Conservation (phyloP, 2,797 vertebrate genomes). For the Phyllotis vaccarum region DNA sequence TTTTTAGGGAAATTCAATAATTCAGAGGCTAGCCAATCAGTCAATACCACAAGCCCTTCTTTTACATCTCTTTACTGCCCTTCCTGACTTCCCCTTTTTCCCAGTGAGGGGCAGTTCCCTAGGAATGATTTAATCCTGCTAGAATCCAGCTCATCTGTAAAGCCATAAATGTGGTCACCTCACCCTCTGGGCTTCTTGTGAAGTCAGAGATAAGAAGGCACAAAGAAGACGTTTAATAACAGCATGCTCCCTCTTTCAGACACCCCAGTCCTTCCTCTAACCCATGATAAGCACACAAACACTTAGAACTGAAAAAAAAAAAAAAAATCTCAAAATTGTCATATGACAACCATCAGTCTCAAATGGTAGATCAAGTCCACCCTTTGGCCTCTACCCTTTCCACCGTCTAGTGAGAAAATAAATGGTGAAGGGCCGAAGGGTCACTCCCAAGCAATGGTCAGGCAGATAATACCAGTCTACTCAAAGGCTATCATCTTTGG, state of each 20-base stretch:
- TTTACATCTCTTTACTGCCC: background rate
- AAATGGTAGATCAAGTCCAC: background rate
- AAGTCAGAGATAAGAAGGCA: constrained; percentile 29
- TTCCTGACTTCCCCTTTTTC: background rate
- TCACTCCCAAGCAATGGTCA: background rate
- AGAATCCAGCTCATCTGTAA: constrained; percentile 35
- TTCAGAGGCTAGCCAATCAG: background rate
- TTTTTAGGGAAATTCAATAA: background rate
- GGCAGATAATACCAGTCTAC: background rate
- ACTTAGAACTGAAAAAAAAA: background rate
- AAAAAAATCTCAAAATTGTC: background rate
- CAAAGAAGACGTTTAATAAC: constrained; percentile 55
- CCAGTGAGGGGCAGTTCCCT: background rate
- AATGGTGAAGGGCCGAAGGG: background rate
- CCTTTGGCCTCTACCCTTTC: background rate
- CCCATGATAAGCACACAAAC: background rate
- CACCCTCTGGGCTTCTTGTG: background rate
- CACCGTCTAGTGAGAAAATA: background rate
- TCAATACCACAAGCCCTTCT: background rate
- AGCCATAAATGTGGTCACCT: constrained; percentile 24
- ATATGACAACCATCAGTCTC: background rate
- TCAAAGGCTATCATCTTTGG: background rate
- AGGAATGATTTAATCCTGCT: background rate
- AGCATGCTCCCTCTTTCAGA: background rate
- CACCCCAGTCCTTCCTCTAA: background rate